Evolutionary conservation across 1,140 invertebrate species (phyloP), one percentile per base, ranked within the genome.

Genomic region (Drosophila pallidifrons): DNA sequence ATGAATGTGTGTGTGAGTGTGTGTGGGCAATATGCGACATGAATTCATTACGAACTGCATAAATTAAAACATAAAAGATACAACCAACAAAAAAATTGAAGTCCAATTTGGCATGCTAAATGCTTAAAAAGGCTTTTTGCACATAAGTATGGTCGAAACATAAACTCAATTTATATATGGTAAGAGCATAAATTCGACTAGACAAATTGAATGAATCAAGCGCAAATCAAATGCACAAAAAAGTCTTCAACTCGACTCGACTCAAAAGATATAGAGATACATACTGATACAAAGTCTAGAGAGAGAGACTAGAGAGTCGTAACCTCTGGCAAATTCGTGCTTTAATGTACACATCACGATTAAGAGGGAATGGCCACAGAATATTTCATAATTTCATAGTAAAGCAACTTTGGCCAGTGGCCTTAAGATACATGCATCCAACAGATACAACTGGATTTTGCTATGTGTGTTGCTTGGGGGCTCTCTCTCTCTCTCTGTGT

Each of bases 281-380:
- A 8, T 10, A 47, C 11, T 28, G 15, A 58, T 15, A 11, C 41
- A 15, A 13, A 15, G 13, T 32, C 20, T 15, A 25, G 3, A 25
- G 20, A 25, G 20, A 25, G 20, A 25, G 6, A 3, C n/a, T 8
- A 2, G 1, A 38, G 32, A 32, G 35, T 11, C 35, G 38, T 55
- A 64, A 49, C 79, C 71, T 47, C 43, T 55, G 80, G 76, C 70
- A 54, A 87, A 83, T 88, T 87, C 77, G 74, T 87, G 80, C 69
- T 75, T 83, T 88, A 78, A 88, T 88, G 83, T 60, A 78, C 77
- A 83, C 74, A 87, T 88, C 83, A 87, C 83, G 83, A 87, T 80
- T 65, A 77, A 71, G 78, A 64, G 64, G 38, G 30, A 52, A 49
- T 52, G 28, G 30, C 52, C 41, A 69, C 1, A 47, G 46, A 20